Evolutionary conservation across 2,888 invertebrate genomes (phyloP), one percentile per base, ranked within the genome.

Genomic region (Parnassius orleans): DNA sequence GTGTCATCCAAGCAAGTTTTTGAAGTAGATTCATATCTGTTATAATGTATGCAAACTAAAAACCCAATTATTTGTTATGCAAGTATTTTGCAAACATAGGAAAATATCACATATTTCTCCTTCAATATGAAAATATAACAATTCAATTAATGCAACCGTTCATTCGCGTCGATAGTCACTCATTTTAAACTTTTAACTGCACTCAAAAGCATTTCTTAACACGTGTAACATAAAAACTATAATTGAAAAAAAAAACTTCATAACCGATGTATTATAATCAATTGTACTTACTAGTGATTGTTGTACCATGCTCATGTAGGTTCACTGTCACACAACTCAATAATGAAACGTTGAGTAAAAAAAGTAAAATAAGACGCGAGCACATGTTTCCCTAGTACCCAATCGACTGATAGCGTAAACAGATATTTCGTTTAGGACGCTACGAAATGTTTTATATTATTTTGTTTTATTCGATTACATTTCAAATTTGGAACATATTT

Each of bases 361-460:
- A 43, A 14, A 56, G 7, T 53, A 15, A 55, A 56, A 50, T 12
- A 54, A 60, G 56, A 64, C 65, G 60, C 67, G 66, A 58, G 67
- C 65, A 57, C 62, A 61, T 67, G 65, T 64, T 54, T 56, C 55
- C 60, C 63, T 52, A 47, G 60, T 56, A 46, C 19, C 50, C 15
- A 43, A 53, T 57, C 44, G 53, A 69, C 68, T 69, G 68, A 67
- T 69, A 67, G 54, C 51, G 57, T 54, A 55, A 11, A 51, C 66
- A 59, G 65, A 61, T 60, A 42, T 51, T 61, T 60, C 64, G 56
- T 60, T 64, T 47, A 33, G 48, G 43, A 48, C 44, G 51, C 43
- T 24, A 50, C 48, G 33, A 48, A 47, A 19, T 42, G 42, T 33
- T 42, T 48, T 19, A 53, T 50, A 54, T 54, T 43, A 54, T 60